phyloP scores from a whole-genome alignment of 1,140 invertebrate species.

The Drosophila parvula region DNA sequence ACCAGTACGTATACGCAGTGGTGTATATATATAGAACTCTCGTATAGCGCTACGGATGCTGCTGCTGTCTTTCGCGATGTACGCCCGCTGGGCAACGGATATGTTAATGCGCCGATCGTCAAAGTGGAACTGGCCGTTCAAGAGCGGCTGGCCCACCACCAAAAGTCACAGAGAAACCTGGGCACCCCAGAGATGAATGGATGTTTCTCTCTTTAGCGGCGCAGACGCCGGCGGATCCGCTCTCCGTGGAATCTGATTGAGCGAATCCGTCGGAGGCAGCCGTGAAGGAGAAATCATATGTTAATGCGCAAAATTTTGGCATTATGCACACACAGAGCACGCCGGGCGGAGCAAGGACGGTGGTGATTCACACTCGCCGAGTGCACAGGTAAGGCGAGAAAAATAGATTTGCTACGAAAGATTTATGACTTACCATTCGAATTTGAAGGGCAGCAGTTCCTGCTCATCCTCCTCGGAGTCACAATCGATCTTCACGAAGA shows the following conservation, averaged over 20 bases:
- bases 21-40: conserved; percentile 55
- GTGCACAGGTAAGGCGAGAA: conserved; percentile 31
- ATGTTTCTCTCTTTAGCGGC: conserved; percentile 16
- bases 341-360: conserved; percentile 40
- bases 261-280: conserved; percentile 17
- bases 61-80: conserved; percentile 10
- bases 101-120: conserved; percentile 82
- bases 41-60: conserved; percentile 20
- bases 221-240: conserved; percentile 42
- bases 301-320: conserved; percentile 73
- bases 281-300: conserved; percentile 70
- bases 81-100: conserved; percentile 77
- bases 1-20: conserved; percentile 56
- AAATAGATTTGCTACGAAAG: conserved; percentile 21
- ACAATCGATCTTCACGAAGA: conserved; percentile 83
- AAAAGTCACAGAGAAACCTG: conserved; percentile 18
- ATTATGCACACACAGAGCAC: conserved; percentile 46
- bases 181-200: conserved; percentile 16
- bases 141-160: conserved; percentile 18
- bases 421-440: conserved; percentile 80
- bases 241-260: conserved; percentile 12
- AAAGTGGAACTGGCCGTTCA: conserved; percentile 67
- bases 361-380: conserved; percentile 56
- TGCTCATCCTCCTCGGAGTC: conserved; percentile 67
- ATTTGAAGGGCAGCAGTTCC: conserved; percentile 79